These are phyloP conservation scores for Paguma larvata DNA, from an alignment of 2,797 vertebrate species.

Conservation along the genomic window DNA sequence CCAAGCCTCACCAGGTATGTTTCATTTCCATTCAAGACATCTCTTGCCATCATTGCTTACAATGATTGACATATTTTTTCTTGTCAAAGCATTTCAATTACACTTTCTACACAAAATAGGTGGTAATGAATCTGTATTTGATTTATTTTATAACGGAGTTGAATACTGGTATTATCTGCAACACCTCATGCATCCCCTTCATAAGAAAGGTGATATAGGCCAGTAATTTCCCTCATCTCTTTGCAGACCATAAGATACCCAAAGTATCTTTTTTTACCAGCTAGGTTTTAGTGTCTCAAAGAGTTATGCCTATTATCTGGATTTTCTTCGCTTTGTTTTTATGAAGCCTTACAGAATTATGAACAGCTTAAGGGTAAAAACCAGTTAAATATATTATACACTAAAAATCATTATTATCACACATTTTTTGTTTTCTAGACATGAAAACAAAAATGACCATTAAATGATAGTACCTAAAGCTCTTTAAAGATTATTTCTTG, in stretches of 20 bases:
- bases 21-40: background rate
- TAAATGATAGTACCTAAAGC: background rate
- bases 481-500: conserved; percentile 51
- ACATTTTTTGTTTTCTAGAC: background rate
- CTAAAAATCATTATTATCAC: background rate
- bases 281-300: background rate
- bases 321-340: background rate
- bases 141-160: background rate
- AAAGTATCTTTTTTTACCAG: background rate
- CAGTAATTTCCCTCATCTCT: background rate
- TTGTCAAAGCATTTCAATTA: background rate
- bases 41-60: background rate
- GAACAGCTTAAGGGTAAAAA: background rate
- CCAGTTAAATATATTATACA: background rate
- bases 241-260: background rate
- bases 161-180: background rate
- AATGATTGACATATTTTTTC: background rate
- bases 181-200: background rate
- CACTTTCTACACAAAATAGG: background rate
- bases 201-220: background rate
- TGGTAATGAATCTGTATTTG: background rate
- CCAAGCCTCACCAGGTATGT: background rate
- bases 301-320: background rate
- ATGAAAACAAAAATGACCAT: conserved; percentile 7
- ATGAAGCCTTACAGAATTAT: background rate